Base-by-base conservation (phyloP, 2,113 vertebrate genomes). In the Hirundichthys speculiger region DNA sequence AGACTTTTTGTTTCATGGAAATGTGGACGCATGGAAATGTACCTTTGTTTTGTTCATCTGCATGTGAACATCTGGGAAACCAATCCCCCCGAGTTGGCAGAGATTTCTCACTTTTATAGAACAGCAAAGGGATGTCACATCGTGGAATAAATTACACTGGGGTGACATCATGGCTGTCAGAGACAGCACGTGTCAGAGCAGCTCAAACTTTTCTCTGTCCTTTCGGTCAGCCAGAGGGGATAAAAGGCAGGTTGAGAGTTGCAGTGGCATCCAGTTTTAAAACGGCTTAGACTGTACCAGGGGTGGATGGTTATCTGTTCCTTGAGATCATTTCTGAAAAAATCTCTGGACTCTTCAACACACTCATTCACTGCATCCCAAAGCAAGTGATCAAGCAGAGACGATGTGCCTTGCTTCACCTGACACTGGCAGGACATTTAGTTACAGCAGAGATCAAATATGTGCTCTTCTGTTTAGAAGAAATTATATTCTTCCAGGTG, bases 111-210 rank as follows among this genome's bases (percentile, higher is more conserved):
- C 14, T 72, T 89, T 79, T 63, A 70, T 2, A 55, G 30, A 67
- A 69, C 13, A 57, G 70, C 54, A 22, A 65, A 11, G 43, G 20
- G 49, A 73, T 40, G 43, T 68, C 65, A 78, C 63, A 70, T 27
- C 49, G 68, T 74, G 68, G 68, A 85, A 87, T 70, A 72, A 67
- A 86, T 79, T n/a, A 16, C 64, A 64, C 13, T 16, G 21, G 21
- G 63, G 20, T 89, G 88, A 90, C 71, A 79, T 90, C 88, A 87
- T 78, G 34, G 24, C 56, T 11, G 69, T 67, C 69, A 43, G 18
- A 38, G 19, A 38, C 22, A 21, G 57, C 13, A 30, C 51, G 40
- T 56, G 24, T 53, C 7, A 25, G n/a, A 58, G 20, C 19, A 30
- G 46, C 40, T 73, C 45, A 46, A 73, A 45, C 21, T 45, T 49